phyloP scores from a whole-genome alignment of 2,888 invertebrate genomes.

The Ashinkailepas kermadecensis region DNA sequence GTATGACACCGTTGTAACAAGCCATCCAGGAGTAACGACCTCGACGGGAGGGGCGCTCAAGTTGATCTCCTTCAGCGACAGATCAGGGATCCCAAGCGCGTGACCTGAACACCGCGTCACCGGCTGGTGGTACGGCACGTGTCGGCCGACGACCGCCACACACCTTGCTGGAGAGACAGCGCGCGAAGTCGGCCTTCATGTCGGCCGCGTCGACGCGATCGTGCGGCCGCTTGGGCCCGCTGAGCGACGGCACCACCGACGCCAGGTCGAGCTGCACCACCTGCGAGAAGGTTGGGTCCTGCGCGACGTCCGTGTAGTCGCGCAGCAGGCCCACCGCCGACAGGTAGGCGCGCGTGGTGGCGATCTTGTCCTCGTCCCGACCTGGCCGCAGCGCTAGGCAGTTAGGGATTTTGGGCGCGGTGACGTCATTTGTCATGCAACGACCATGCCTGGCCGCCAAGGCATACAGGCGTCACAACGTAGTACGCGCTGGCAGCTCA shows the following conservation, averaged over 20 bases:
- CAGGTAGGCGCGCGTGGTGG: constrained; percentile 72
- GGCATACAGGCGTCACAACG: too few relatives aligned
- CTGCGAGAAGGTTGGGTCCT: constrained; percentile 63
- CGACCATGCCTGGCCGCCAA: too few relatives aligned
- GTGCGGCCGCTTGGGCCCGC: constrained; percentile 95
- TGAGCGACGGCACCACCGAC: constrained; percentile 86
- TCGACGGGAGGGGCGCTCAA: too few relatives aligned
- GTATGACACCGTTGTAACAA: too few relatives aligned
- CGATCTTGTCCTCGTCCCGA: constrained; percentile 59
- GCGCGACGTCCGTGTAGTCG: constrained; percentile 61
- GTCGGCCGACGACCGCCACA: not conserved
- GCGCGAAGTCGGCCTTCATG: constrained; percentile 81
- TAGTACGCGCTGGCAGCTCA: too few relatives aligned
- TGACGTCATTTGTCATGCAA: too few relatives aligned
- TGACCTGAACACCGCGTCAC: too few relatives aligned
- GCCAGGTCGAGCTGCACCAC: constrained; percentile 59
- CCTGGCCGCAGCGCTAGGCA: constrained; percentile 17
- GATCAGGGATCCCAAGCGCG: too few relatives aligned
- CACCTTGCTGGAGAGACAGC: constrained; percentile 61
- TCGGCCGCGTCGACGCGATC: constrained; percentile 83
- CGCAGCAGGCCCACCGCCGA: constrained; percentile 63
- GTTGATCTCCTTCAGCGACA: too few relatives aligned
- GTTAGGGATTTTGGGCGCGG: too few relatives aligned
- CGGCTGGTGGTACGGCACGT: too few relatives aligned
- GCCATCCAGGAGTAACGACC: too few relatives aligned